Base-by-base conservation (phyloP, 2,797 vertebrate species). In the Lepilemur ruficaudatus region DNA sequence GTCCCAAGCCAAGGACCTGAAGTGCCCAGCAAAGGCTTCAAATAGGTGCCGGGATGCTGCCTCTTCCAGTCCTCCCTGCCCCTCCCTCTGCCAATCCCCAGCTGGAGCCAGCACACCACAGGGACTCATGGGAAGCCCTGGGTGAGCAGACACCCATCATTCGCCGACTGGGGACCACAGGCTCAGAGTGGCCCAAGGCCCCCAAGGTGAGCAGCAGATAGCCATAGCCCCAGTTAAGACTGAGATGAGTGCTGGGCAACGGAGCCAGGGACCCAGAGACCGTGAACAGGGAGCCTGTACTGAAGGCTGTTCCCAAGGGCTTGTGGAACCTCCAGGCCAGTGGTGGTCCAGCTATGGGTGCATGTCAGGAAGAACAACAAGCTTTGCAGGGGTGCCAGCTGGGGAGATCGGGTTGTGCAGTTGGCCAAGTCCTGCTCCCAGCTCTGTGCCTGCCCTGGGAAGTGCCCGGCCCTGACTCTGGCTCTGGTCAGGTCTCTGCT, bases 401-500 rank as follows among this genome's bases (percentile, higher is more conserved):
- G 4, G 7, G 43, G 30, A 23, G 6, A 78, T 55, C 0, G 0
- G 22, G 12, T 4, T 0, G 1, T 32, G 12, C 3, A 23, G 55
- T 30, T 41, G 48, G 41, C 67, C 28, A 59, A 70, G 46, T 48
- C 65, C 91, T n/a, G 57, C 2, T 30, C 12, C 43, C 0, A 0
- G 22, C 25, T 57, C 4, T 28, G 8, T 2, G 20, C 57, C 35
- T 38, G 32, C 23, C 20, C 1, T 0, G 2, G 30, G 55, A 38
- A 7, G 69, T 11, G 17, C 43, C 18, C 5, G 4, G 70, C 46
- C 78, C 20, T 22, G 15, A 35, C 55, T 79, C 65, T 14, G 65
- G 70, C 70, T 78, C 75, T 65, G 35, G 83, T 13, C 41, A 38
- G 18, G 59, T 57, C 67, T 75, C 67, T 57, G 52, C 14, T 43